Conservation (phyloP, 2,113 vertebrate genomes). For the Cettia cetti region DNA sequence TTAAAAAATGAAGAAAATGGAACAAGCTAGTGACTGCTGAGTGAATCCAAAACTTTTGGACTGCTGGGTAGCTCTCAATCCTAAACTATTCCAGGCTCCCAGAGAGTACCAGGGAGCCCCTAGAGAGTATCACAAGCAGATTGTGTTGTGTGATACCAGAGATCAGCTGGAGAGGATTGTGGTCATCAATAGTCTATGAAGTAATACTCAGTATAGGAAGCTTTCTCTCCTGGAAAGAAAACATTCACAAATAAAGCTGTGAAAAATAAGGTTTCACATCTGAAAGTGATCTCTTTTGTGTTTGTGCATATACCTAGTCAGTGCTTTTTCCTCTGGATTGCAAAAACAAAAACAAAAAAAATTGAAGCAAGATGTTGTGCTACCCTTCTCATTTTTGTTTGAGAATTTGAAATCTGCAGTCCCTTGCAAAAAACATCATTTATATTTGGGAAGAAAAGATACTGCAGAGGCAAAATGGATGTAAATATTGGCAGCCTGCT, state of each 20-base stretch:
- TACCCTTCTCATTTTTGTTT: neutral
- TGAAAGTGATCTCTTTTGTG: neutral
- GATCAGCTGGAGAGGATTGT: neutral
- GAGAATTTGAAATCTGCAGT: conserved; percentile 18
- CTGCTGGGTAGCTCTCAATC: neutral
- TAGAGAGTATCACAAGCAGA: neutral
- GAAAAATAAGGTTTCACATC: neutral
- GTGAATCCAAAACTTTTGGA: neutral
- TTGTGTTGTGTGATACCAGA: neutral
- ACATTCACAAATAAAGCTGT: neutral
- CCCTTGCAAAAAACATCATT: neutral
- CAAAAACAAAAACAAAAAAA: neutral
- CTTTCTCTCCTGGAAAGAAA: neutral
- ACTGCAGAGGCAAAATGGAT: neutral
- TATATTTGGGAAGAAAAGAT: neutral
- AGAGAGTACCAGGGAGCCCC: too few relatives aligned
- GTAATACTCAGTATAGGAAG: neutral
- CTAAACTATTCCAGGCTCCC: neutral
- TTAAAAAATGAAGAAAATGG: neutral
- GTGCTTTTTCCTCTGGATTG: conserved; percentile 1
- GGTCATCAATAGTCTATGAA: neutral
- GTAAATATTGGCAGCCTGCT: neutral
- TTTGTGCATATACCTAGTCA: neutral
- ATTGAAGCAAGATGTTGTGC: neutral
- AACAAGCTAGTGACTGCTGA: neutral